These are phyloP conservation scores for Hyperopisus bebe DNA, from an alignment of 2,113 vertebrate genomes.

Conservation along the genomic window DNA sequence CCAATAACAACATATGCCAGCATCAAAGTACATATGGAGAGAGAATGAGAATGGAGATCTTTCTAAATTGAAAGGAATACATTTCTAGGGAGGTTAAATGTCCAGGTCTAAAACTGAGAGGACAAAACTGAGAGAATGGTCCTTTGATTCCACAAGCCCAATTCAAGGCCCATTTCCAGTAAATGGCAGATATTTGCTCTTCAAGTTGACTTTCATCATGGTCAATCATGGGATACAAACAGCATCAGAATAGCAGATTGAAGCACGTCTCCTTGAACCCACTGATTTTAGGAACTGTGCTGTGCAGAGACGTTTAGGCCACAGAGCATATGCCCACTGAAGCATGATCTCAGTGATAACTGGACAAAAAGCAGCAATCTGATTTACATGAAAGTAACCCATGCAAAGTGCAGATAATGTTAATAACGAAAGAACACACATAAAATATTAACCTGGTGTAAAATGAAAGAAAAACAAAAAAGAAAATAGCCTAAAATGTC, in stretches of 20 bases:
- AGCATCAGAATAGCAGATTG: neutral
- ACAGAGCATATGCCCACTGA: neutral
- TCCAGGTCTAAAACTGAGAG: neutral
- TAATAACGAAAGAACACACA: constrained; percentile 25
- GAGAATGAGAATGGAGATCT: neutral
- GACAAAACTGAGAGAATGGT: neutral
- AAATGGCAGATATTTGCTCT: neutral
- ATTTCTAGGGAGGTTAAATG: neutral
- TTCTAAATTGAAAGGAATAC: neutral
- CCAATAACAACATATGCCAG: neutral
- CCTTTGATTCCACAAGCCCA: neutral
- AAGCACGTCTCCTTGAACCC: neutral
- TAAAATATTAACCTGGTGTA: constrained; percentile 25
- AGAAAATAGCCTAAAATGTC: constrained; percentile 26
- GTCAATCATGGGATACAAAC: neutral
- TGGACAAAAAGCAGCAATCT: neutral
- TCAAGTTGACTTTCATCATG: neutral
- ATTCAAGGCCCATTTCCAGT: neutral
- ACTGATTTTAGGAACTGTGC: neutral
- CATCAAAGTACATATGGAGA: neutral
- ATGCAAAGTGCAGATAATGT: constrained; percentile 20
- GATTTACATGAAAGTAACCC: constrained; percentile 25
- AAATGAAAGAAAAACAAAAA: constrained; percentile 6
- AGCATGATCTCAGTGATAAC: neutral
- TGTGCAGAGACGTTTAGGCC: constrained; percentile 1